Conservation (phyloP, 2,113 vertebrate genomes). For the Dicerorhinus sumatrensis region DNA sequence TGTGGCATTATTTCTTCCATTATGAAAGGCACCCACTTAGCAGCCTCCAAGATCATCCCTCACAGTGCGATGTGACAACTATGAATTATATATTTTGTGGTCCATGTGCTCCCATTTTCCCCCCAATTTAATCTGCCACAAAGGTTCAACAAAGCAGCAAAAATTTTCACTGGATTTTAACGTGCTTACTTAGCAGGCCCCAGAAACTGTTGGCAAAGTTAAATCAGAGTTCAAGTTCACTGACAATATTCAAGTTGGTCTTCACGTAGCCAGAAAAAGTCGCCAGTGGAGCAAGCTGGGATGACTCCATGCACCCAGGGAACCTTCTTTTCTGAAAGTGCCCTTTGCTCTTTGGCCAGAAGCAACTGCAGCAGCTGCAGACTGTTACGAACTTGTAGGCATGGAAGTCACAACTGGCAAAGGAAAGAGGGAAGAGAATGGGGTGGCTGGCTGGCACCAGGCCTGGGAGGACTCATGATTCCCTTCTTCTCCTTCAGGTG, state of each 20-base stretch:
- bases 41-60: background rate
- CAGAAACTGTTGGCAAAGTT: background rate
- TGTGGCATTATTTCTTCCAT: background rate
- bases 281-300: background rate
- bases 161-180: conserved; percentile 48
- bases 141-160: conserved; percentile 53
- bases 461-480: background rate
- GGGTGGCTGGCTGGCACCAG: background rate
- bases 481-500: no score
- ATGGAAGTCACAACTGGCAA: background rate
- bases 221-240: background rate
- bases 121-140: conserved; percentile 55
- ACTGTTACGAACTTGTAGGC: background rate
- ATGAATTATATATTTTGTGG: background rate
- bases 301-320: background rate
- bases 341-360: background rate
- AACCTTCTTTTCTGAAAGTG: background rate
- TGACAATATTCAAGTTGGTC: background rate
- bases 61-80: conserved; percentile 38
- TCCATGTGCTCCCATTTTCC: background rate
- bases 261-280: conserved; percentile 8
- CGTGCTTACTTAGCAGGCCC: background rate
- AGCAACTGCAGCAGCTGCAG: background rate
- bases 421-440: background rate
- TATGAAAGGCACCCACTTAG: background rate